A percentile compares a stretch with the other conserved stretches of the same genome.
phyloP scores from a whole-genome alignment of 2,113 vertebrate genomes.

The Cairina moschata region DNA sequence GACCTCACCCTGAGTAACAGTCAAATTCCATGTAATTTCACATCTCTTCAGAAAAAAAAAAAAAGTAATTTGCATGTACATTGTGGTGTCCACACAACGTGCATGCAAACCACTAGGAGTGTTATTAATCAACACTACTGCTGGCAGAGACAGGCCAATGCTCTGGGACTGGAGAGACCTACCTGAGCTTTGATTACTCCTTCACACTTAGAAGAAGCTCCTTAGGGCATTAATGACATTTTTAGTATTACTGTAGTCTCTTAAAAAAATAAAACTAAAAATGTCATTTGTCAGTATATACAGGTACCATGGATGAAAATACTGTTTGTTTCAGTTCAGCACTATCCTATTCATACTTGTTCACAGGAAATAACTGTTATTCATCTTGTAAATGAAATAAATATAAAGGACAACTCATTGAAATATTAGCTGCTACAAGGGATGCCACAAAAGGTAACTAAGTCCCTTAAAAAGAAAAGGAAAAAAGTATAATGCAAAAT shows the following conservation, averaged over 20 bases:
- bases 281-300: neutral
- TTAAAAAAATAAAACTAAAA: neutral
- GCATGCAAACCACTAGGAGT: neutral
- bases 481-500: neutral
- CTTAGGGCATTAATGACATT: neutral
- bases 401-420: neutral
- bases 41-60: neutral
- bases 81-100: neutral
- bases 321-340: neutral
- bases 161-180: neutral
- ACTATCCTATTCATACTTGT: neutral
- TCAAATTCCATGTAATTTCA: neutral
- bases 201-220: neutral
- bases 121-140: neutral
- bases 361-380: neutral
- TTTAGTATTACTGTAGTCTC: neutral
- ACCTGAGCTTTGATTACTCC: neutral
- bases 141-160: neutral
- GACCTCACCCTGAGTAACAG: neutral
- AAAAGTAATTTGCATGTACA: too few species aligned
- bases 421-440: neutral
- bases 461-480: neutral
- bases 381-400: neutral
- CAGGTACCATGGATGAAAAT: neutral
- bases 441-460: neutral